Percentiles rank a stretch among this genome's conserved stretches.
Evolutionary conservation across 2,888 invertebrate species (phyloP).

Genomic region (Apamea sordens): DNA sequence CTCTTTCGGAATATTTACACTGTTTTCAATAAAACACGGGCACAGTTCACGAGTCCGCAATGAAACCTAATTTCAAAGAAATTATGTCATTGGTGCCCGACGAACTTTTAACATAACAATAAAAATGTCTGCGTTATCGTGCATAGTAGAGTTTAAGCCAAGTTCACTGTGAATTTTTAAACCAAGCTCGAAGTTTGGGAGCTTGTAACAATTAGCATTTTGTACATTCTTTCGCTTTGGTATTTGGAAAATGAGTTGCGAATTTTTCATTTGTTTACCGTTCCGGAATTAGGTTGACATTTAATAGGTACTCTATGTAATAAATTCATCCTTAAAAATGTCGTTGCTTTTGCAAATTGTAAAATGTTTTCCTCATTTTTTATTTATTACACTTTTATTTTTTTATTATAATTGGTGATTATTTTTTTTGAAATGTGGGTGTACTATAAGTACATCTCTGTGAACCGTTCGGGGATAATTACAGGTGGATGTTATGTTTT

Average conservation of each 20-base stretch:
- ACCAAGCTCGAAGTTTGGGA: slow-evolving; percentile 36
- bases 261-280: slow-evolving; percentile 35
- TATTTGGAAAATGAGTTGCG: slow-evolving; percentile 40
- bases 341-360: neutral
- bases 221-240: slow-evolving; percentile 47
- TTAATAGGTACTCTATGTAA: neutral
- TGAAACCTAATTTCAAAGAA: slow-evolving; percentile 61
- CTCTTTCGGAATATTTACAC: slow-evolving; percentile 38
- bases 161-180: slow-evolving; percentile 59
- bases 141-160: slow-evolving; percentile 47
- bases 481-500: neutral
- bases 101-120: slow-evolving; percentile 65
- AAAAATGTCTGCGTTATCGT: slow-evolving; percentile 66
- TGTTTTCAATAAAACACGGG: slow-evolving; percentile 43
- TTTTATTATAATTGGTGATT: no score
- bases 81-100: slow-evolving; percentile 61
- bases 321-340: neutral
- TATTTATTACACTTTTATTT: no score
- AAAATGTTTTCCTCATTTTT: neutral
- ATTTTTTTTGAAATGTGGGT: no score
- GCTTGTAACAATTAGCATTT: slow-evolving; percentile 56
- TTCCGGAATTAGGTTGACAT: neutral
- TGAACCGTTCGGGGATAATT: neutral
- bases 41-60: slow-evolving; percentile 38
- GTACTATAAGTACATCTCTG: neutral